Conservation (phyloP, 2,888 invertebrate species). For the Exocentrus adspersus region DNA sequence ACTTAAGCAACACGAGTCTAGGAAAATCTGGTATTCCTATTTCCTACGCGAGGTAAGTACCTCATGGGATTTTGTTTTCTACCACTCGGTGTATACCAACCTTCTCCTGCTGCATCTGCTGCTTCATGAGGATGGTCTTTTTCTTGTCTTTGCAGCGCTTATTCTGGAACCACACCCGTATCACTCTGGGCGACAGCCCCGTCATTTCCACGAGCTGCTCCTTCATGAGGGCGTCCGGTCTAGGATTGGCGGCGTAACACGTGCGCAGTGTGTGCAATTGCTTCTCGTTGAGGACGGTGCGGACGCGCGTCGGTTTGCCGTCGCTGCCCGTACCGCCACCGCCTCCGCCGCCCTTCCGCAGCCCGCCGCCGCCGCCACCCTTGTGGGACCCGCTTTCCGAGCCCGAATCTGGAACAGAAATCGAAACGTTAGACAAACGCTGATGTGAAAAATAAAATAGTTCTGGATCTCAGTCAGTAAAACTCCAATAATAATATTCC, state of each 20-base stretch:
- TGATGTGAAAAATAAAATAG: too few species aligned
- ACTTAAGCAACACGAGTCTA: too few species aligned
- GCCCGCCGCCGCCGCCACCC: slow-evolving; percentile 69
- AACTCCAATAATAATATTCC: too few species aligned
- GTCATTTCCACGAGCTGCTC: slow-evolving; percentile 99
- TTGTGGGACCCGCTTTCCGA: slow-evolving; percentile 92
- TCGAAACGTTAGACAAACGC: too few species aligned
- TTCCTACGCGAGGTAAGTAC: too few species aligned
- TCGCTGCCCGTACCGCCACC: slow-evolving; percentile 72
- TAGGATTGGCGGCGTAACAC: slow-evolving; percentile 96
- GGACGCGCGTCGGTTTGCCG: slow-evolving; percentile 97
- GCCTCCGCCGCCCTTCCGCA: slow-evolving; percentile 63
- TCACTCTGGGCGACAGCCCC: slow-evolving; percentile 94
- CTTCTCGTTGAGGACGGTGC: slow-evolving; percentile 98
- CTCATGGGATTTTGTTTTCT: too few species aligned
- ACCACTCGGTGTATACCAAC: slow-evolving; percentile 64
- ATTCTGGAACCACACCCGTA: slow-evolving; percentile 99
- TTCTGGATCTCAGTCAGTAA: too few species aligned
- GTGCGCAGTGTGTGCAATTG: slow-evolving; percentile 97
- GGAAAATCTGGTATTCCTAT: too few species aligned
- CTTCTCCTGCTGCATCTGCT: slow-evolving; percentile 98
- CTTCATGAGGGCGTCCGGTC: slow-evolving; percentile 99
- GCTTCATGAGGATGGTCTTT: slow-evolving; percentile 95
- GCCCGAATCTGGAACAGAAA: slow-evolving; percentile 80
- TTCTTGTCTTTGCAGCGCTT: slow-evolving; percentile 98